A percentile compares a stretch with the other conserved stretches of the same genome.
These are phyloP conservation scores for Furcula furcula DNA, from an alignment of 2,888 invertebrate species.

Conservation along the genomic window DNA sequence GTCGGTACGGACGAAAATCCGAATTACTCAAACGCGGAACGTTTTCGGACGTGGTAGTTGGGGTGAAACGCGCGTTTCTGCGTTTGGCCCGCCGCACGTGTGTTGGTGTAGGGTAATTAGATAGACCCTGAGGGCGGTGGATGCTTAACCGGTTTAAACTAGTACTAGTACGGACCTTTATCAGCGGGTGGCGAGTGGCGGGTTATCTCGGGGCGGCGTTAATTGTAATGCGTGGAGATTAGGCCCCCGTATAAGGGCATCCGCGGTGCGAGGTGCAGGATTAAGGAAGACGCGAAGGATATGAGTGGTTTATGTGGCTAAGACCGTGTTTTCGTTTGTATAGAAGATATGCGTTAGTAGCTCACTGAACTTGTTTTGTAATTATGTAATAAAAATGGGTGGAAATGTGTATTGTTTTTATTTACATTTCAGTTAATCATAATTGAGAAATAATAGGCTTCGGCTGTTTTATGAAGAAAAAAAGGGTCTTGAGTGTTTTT, in stretches of 20 bases:
- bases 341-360: too few species aligned
- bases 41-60: constrained; percentile 40
- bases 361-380: too few species aligned
- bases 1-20: constrained; percentile 41
- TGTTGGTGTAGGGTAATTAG: constrained; percentile 75
- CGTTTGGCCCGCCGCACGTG: constrained; percentile 32
- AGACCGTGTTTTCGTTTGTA: constrained; percentile 16
- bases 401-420: too few species aligned
- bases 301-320: constrained; percentile 30
- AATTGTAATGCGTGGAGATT: constrained; percentile 80
- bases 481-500: too few species aligned
- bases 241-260: constrained; percentile 65
- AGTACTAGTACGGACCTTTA: constrained; percentile 69
- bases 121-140: constrained; percentile 75
- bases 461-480: too few species aligned
- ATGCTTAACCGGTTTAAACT: constrained; percentile 79
- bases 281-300: constrained; percentile 42
- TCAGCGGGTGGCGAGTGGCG: constrained; percentile 78
- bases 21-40: constrained; percentile 52
- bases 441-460: too few species aligned
- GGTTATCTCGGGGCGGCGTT: constrained; percentile 78
- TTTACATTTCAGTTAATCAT: too few species aligned
- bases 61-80: constrained; percentile 39
- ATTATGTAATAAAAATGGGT: too few species aligned
- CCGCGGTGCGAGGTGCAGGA: constrained; percentile 34